phyloP scores from a whole-genome alignment of 2,888 invertebrate genomes.

The Argyra leucocephala region DNA sequence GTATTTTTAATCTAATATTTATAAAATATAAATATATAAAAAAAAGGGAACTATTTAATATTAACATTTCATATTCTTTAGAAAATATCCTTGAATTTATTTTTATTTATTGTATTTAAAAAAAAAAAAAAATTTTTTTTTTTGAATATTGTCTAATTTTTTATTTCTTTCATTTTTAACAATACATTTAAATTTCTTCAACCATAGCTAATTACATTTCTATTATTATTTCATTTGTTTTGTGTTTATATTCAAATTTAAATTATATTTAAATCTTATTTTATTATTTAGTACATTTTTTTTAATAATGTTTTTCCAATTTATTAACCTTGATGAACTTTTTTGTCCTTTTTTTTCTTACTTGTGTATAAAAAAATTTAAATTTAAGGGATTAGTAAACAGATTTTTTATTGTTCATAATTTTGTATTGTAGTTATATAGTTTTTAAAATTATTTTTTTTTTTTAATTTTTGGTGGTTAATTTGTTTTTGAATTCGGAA shows the following conservation, averaged over 20 bases:
- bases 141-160: background rate
- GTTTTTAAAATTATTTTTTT: background rate
- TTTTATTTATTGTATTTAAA: too few species aligned
- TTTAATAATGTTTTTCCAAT: background rate
- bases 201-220: background rate
- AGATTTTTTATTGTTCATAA: too few species aligned
- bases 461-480: too few species aligned
- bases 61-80: too few species aligned
- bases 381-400: background rate
- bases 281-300: background rate
- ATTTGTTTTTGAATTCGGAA: too few species aligned
- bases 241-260: background rate
- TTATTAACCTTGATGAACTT: constrained; percentile 2
- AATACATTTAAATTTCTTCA: background rate
- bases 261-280: background rate
- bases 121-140: background rate
- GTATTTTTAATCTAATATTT: too few species aligned
- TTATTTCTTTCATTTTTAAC: background rate
- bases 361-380: too few species aligned
- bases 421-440: too few species aligned
- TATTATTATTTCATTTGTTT: background rate
- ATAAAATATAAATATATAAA: too few species aligned
- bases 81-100: background rate
- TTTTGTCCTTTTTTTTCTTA: background rate
- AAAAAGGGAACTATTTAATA: too few species aligned